These are phyloP conservation scores for Drepana arcuata DNA, from an alignment of 1,140 invertebrate genomes.

Conservation along the genomic window DNA sequence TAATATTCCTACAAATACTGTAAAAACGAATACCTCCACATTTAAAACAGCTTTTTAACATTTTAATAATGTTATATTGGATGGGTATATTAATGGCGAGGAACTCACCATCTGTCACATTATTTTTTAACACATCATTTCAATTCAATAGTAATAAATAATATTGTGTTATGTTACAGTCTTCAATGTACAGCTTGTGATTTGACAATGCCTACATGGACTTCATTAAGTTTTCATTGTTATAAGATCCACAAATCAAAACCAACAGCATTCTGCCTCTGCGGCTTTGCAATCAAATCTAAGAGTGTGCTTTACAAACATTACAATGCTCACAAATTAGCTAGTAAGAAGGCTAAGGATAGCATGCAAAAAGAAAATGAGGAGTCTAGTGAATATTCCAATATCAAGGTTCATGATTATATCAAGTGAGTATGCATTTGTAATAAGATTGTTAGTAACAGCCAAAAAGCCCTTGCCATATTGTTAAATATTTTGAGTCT, in stretches of 20 bases:
- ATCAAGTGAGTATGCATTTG: slow-evolving; percentile 44
- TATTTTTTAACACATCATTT: no score
- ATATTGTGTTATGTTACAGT: no score
- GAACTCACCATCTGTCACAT: no score
- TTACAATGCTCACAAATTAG: slow-evolving; percentile 48
- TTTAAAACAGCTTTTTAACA: no score
- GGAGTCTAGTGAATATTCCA: slow-evolving; percentile 30
- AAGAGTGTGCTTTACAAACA: slow-evolving; percentile 58
- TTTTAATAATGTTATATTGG: no score
- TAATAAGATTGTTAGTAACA: no score
- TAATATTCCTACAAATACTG: no score
- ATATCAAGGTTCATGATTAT: slow-evolving; percentile 47
- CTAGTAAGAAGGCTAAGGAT: slow-evolving; percentile 36
- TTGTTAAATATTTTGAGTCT: slow-evolving; percentile 5
- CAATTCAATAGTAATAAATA: no score
- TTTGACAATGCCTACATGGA: slow-evolving; percentile 39
- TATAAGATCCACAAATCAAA: slow-evolving; percentile 36
- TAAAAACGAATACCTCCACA: no score
- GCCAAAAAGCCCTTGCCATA: no score
- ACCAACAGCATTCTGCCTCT: slow-evolving; percentile 39
- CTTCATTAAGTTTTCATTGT: slow-evolving; percentile 33
- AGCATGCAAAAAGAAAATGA: slow-evolving; percentile 19
- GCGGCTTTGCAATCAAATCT: slow-evolving; percentile 45
- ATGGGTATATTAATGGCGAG: no score
- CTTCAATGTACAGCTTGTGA: slow-evolving; percentile 43